Conservation (phyloP, 1,140 invertebrate species). For the Drosophila elegans region DNA sequence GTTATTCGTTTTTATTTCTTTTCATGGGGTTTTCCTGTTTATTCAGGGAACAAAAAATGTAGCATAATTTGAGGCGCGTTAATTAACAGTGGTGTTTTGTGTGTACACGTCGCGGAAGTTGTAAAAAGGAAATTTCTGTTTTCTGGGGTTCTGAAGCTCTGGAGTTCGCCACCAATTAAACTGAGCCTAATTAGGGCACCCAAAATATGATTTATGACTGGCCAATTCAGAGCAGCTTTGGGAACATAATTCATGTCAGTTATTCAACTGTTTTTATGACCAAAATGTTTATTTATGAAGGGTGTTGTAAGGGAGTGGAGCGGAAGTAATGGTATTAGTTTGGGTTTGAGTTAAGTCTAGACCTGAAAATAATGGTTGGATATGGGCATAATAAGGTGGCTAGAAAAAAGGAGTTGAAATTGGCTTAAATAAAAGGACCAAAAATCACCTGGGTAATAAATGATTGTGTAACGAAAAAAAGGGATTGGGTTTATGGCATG, state of each 20-base stretch:
- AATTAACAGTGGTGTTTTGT: conserved; percentile 46
- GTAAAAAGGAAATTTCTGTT: conserved; percentile 16
- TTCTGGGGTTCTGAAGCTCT: not conserved
- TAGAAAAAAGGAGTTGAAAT: not conserved
- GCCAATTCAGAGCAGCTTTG: conserved; percentile 20
- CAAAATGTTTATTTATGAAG: conserved; percentile 45
- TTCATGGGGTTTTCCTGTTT: conserved; percentile 38
- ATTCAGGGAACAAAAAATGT: conserved; percentile 33
- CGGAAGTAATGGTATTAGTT: not conserved
- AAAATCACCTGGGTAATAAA: not conserved
- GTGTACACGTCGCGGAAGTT: conserved; percentile 33
- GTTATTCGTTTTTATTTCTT: conserved; percentile 7
- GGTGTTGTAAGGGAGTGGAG: not conserved
- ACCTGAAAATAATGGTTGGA: conserved; percentile 19
- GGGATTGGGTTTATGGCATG: not conserved
- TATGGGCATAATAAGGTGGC: not conserved
- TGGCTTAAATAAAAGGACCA: too few relatives aligned
- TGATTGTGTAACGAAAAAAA: too few relatives aligned
- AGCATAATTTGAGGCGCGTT: conserved; percentile 70
- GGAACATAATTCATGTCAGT: conserved; percentile 27
- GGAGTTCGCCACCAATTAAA: conserved; percentile 45
- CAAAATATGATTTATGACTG: conserved; percentile 66
- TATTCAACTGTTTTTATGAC: conserved; percentile 25
- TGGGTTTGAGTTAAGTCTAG: conserved; percentile 16
- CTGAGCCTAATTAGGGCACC: conserved; percentile 61